Percentiles rank a stretch among this genome's conserved stretches.
Conservation (phyloP, 2,113 vertebrate species). For the Platichthys stellatus region DNA sequence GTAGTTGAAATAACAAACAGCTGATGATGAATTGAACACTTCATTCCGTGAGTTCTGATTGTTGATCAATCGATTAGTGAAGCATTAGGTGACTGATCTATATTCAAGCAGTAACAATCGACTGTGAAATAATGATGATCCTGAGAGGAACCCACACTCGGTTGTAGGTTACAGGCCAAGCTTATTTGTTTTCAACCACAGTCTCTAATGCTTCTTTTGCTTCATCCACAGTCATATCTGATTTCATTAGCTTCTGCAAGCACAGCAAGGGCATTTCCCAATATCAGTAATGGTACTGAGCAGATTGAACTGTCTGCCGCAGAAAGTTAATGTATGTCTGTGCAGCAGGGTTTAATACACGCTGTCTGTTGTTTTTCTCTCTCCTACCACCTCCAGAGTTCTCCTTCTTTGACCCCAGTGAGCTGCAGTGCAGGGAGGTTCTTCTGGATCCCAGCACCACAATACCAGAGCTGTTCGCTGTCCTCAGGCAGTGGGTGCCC, state of each 20-base stretch:
- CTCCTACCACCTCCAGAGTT: constrained; percentile 84
- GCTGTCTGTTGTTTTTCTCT: constrained; percentile 7
- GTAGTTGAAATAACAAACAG: constrained; percentile 2
- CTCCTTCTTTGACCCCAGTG: constrained; percentile 97
- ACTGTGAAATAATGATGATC: not conserved
- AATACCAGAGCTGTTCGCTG: constrained; percentile 94
- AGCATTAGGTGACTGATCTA: not conserved
- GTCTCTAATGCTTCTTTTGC: no score
- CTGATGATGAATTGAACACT: not conserved
- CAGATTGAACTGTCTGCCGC: constrained; percentile 20
- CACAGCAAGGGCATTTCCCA: constrained; percentile 40
- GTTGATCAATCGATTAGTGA: not conserved
- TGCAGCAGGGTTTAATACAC: constrained; percentile 9
- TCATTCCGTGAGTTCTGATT: constrained; percentile 3
- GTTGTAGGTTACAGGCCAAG: not conserved
- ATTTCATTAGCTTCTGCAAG: constrained; percentile 39
- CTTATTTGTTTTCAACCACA: constrained; percentile 20
- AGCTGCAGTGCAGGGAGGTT: constrained; percentile 91
- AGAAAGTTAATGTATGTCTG: constrained; percentile 15
- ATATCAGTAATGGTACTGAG: constrained; percentile 47
- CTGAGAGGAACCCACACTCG: not conserved
- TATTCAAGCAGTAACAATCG: not conserved
- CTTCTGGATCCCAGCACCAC: constrained; percentile 91
- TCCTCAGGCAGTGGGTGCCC: constrained; percentile 98
- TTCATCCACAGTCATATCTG: constrained; percentile 29